Percentiles rank a stretch among this genome's conserved stretches.
phyloP scores from a whole-genome alignment of 1,140 invertebrate species.

The Acromyrmex echinatior region DNA sequence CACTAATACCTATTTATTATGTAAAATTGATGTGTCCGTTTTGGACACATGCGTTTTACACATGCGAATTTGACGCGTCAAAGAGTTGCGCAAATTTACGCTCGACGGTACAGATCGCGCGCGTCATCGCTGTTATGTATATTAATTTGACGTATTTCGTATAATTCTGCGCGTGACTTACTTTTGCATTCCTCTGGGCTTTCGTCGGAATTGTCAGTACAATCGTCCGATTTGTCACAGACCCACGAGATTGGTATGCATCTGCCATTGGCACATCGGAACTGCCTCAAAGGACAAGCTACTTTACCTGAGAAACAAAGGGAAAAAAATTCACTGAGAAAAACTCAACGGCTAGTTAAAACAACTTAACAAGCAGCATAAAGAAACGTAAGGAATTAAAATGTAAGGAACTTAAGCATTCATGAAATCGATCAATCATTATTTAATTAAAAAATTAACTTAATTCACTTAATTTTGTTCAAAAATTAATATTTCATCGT shows the following conservation, averaged over 20 bases:
- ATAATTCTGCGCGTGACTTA: constrained; percentile 81
- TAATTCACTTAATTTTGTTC: too few relatives aligned
- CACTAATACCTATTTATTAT: constrained; percentile 39
- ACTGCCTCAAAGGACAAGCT: constrained; percentile 91
- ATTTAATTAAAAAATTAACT: neutral
- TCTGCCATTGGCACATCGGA: constrained; percentile 91
- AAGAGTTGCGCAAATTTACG: constrained; percentile 50
- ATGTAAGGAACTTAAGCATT: too few relatives aligned
- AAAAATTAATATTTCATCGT: neutral
- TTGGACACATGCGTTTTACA: constrained; percentile 24
- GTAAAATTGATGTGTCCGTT: constrained; percentile 51
- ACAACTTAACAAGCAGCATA: neutral
- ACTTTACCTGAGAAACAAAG: constrained; percentile 78
- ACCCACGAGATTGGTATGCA: constrained; percentile 94
- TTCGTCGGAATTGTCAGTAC: constrained; percentile 93
- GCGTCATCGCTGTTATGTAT: neutral
- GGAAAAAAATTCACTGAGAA: constrained; percentile 37
- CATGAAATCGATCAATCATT: neutral
- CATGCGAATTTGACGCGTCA: constrained; percentile 35
- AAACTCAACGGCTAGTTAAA: neutral
- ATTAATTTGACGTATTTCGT: constrained; percentile 9
- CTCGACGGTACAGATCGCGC: neutral
- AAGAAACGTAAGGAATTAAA: too few relatives aligned
- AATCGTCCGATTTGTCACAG: constrained; percentile 93
- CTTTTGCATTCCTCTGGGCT: constrained; percentile 90